A percentile compares a stretch with the other conserved stretches of the same genome.
Conservation (phyloP, 2,888 invertebrate species). For the Polymixis flavicincta region DNA sequence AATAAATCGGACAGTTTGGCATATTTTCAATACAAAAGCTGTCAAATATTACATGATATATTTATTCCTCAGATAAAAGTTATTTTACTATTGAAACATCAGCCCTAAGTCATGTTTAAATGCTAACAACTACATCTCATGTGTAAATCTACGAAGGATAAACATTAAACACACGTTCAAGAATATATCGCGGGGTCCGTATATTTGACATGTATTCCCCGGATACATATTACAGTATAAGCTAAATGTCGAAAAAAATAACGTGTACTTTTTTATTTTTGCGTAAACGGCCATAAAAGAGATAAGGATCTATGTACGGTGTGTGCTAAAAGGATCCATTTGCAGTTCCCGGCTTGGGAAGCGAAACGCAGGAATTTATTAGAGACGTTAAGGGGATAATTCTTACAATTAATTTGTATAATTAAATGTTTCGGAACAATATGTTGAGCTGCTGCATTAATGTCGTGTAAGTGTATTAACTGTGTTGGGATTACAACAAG, state of each 20-base stretch:
- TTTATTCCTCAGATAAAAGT: no score
- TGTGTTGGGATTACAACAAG: slow-evolving; percentile 1
- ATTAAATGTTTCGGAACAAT: slow-evolving; percentile 44
- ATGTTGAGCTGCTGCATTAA: slow-evolving; percentile 15
- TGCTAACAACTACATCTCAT: no score
- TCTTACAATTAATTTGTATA: slow-evolving; percentile 59
- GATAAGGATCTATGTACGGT: slow-evolving; percentile 60
- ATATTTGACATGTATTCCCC: slow-evolving; percentile 33
- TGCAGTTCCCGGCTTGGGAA: slow-evolving; percentile 44
- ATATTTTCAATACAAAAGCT: no score
- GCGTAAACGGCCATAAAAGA: slow-evolving; percentile 60
- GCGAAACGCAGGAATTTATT: slow-evolving; percentile 57
- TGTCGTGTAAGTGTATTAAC: neutral
- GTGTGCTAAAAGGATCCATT: slow-evolving; percentile 62
- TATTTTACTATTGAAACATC: no score
- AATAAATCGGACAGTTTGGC: no score
- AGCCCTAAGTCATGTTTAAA: no score
- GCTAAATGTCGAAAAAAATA: slow-evolving; percentile 42
- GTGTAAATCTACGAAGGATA: slow-evolving; percentile 30
- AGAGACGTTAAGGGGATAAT: slow-evolving; percentile 52
- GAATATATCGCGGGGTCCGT: slow-evolving; percentile 29
- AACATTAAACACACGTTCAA: slow-evolving; percentile 38
- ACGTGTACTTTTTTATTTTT: slow-evolving; percentile 60
- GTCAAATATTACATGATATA: no score
- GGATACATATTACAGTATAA: slow-evolving; percentile 33